Evolutionary conservation across 64 coral and sea anemone species (phyloP), one percentile per base, ranked within the genome.

Genomic region (Dendrophyllia cribrosa): DNA sequence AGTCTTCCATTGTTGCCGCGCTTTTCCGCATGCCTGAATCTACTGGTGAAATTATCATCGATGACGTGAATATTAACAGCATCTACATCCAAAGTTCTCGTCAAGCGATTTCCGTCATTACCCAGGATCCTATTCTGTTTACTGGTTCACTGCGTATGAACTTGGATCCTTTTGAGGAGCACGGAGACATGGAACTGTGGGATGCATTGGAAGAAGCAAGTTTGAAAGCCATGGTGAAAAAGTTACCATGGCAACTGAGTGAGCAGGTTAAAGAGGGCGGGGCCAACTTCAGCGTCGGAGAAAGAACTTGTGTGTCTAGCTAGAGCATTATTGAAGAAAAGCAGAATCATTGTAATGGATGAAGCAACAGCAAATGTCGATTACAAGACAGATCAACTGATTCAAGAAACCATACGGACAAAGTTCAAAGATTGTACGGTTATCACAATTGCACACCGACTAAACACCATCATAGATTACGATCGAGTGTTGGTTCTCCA

Each of bases 401-500:
- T 95, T 53, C 80, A 95, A 56, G 68, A 76, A 14, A 25, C 85
- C 23, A 90, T 95, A 19, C 87, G 75, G 3, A n/a, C 73, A 8
- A 44, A 86, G 68, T 66, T 95, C 21, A 67, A 14, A 52, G 49
- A 76, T 7, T 20, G 79, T 47, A 95, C 93, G 2, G 19, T 95
- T 9, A 73, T 95, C 12, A 83, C 78, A 0, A 90, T 84, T 19
- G 74, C 88, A 14, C 86, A 82, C 21, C 88, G 69, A 45, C 44
- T 77, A 3, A 86, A 56, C 6, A 95, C 88, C 53, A 66, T 83
- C 43, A 95, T 85, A 23, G 72, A 95, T 66, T 95, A 70, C 75
- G 93, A 95, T 26, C 89, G 67, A 21, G 83, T 95, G 9, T 76
- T 95, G 58, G 88, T 95, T 76, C 64, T 95, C 34, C 77, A 95